Conservation (phyloP, 1,140 invertebrate genomes). For the Cheumatopsyche charites region DNA sequence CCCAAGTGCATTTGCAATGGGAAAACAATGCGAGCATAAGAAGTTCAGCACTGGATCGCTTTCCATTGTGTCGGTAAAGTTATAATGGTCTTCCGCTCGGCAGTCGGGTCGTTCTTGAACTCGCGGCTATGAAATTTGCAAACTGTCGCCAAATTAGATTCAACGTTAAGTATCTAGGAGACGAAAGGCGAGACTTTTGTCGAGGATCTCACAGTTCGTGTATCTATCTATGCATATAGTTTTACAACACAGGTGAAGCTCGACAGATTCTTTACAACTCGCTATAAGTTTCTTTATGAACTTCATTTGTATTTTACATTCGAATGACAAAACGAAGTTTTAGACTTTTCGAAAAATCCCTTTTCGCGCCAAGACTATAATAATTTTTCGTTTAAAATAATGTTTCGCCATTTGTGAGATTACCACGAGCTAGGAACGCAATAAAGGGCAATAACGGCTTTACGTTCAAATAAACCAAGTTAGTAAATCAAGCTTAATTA, state of each 20-base stretch:
- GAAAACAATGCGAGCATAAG: neutral
- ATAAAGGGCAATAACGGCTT: slow-evolving; percentile 17
- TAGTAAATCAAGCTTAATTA: slow-evolving; percentile 20
- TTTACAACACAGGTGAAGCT: neutral
- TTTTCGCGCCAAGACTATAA: too few species aligned
- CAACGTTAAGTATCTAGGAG: slow-evolving; percentile 1
- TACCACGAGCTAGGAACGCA: neutral
- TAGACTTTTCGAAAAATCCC: too few species aligned
- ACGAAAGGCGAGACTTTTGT: too few species aligned
- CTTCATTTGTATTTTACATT: neutral
- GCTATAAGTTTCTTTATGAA: neutral
- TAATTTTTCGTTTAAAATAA: too few species aligned
- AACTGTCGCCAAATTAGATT: slow-evolving; percentile 21
- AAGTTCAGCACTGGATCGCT: neutral
- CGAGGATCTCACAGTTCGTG: neutral
- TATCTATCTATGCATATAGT: neutral
- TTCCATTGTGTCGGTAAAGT: slow-evolving; percentile 11
- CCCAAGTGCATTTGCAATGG: neutral
- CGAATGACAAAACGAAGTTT: too few species aligned
- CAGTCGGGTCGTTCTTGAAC: neutral
- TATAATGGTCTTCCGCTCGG: slow-evolving; percentile 1
- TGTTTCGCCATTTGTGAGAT: too few species aligned
- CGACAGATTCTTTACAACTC: neutral
- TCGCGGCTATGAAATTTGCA: slow-evolving; percentile 7
- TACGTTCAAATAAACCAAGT: slow-evolving; percentile 14